A percentile compares a stretch with the other conserved stretches of the same genome.
phyloP scores from a whole-genome alignment of 2,797 vertebrate genomes.

The Spinibarbus caldwelli region DNA sequence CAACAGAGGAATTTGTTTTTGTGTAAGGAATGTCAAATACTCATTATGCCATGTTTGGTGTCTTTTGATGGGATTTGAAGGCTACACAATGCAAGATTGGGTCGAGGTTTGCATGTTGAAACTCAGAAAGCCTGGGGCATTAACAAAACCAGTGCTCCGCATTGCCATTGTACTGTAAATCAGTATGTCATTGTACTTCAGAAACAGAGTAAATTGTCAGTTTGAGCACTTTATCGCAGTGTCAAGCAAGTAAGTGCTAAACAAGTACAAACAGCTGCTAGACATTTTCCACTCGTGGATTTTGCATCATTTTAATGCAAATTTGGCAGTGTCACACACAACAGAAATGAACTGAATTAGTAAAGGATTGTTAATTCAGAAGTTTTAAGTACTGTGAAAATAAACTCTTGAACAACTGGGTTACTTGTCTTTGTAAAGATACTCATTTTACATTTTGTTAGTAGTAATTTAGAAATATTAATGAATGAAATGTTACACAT shows the following conservation, averaged over 20 bases:
- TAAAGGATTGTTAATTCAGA: not conserved
- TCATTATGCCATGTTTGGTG: slow-evolving; percentile 32
- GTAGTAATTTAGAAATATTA: not conserved
- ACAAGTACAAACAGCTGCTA: not conserved
- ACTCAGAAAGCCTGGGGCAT: slow-evolving; percentile 2
- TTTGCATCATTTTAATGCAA: slow-evolving; percentile 30
- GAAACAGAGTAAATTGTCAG: slow-evolving; percentile 30
- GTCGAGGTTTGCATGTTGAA: not conserved
- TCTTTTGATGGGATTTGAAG: slow-evolving; percentile 13
- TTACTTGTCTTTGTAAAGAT: too few relatives aligned
- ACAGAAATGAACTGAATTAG: not conserved
- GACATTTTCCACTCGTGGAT: not conserved
- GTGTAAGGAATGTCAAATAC: not conserved
- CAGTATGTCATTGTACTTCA: slow-evolving; percentile 7
- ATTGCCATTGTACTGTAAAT: not conserved
- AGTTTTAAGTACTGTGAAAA: not conserved
- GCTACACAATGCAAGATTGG: not conserved
- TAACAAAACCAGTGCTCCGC: slow-evolving; percentile 3
- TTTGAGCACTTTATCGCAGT: slow-evolving; percentile 46
- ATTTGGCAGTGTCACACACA: not conserved
- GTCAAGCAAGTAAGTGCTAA: slow-evolving; percentile 26
- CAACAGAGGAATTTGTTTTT: not conserved
- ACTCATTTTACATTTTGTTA: not conserved
- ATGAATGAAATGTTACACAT: not conserved
- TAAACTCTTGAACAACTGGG: not conserved